These are phyloP conservation scores for Cecropterus lyciades DNA, from an alignment of 1,140 invertebrate species.

Conservation along the genomic window DNA sequence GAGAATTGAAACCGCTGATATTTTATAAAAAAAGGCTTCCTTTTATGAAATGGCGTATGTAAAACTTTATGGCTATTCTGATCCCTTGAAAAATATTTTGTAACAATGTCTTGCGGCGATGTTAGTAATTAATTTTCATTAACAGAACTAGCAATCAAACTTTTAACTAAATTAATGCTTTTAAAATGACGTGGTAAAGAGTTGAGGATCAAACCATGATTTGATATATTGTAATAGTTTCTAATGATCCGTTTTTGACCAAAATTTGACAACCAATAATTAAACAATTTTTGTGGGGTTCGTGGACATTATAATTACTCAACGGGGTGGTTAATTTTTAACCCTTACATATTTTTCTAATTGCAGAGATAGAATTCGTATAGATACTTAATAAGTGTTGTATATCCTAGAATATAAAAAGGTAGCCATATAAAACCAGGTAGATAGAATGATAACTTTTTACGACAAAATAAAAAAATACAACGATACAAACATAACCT, in stretches of 20 bases:
- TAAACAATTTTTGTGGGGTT: conserved; percentile 65
- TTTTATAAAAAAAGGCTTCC: conserved; percentile 51
- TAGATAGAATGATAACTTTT: neutral
- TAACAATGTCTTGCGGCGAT: conserved; percentile 21
- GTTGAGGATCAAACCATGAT: conserved; percentile 51
- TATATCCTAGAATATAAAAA: no score
- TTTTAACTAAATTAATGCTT: conserved; percentile 74
- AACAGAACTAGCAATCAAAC: conserved; percentile 64
- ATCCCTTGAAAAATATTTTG: neutral
- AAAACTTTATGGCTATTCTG: conserved; percentile 8
- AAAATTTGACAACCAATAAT: conserved; percentile 73
- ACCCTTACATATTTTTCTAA: conserved; percentile 19
- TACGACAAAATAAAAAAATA: conserved; percentile 12
- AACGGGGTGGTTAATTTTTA: conserved; percentile 33
- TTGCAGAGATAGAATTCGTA: neutral
- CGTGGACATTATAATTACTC: conserved; percentile 61
- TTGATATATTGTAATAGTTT: conserved; percentile 77
- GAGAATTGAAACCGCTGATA: conserved; percentile 66
- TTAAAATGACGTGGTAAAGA: conserved; percentile 52
- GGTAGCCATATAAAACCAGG: no score
- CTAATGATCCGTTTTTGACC: conserved; percentile 74
- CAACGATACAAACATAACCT: conserved; percentile 45
- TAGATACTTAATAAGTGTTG: neutral
- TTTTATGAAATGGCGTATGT: no score
- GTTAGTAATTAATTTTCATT: conserved; percentile 63